Base-by-base conservation (phyloP, 2,888 invertebrate species). In the Mycogona germanica region DNA sequence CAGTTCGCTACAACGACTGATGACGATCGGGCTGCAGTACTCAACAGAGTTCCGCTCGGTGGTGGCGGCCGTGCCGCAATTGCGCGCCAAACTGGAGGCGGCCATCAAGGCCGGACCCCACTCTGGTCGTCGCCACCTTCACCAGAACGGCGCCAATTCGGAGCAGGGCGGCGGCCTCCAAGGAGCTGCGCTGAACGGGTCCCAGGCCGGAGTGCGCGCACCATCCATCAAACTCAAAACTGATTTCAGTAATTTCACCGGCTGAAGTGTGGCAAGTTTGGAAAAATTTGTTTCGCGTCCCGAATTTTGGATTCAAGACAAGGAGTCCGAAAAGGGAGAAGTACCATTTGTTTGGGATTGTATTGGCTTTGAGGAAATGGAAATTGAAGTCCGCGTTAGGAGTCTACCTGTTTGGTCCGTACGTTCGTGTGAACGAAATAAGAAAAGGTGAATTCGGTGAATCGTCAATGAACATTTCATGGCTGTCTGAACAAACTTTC, bases 41-140 rank as follows among this genome's bases (percentile, higher is more conserved):
- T 91, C 92, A 21, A 83, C 87, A 80, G 91, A 95, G 69, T 95
- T 96, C 71, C 88, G 91, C 66, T 78, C 81, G 14, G 77, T 96
- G 63, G 89, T 96, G 86, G 79, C 82, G 25, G 84, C 86, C 63
- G 84, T 86, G 0, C 75, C 80, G 0, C 84, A 87, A 54, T 73
- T 95, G 53, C 81, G 88, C 59, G 77, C 75, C 49, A 84, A 86
- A 68, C 71, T 97, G 51, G 93, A 95, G 70, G 78, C 78, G 53
- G 93, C 95, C 0, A 80, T 96, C 55, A 80, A 86, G 61, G 78
- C 79, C 51, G 83, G 77, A n/a, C n/a, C n/a, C n/a, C n/a, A n/a
- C n/a, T n/a, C n/a, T n/a, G n/a, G n/a, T n/a, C n/a, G n/a, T n/a
- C n/a, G n/a, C n/a, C n/a, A n/a, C n/a, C n/a, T n/a, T n/a, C n/a